These are phyloP conservation scores for Crambe crambe DNA, from an alignment of 37 sponge, comb jelly and placozoan species.

Conservation along the genomic window DNA sequence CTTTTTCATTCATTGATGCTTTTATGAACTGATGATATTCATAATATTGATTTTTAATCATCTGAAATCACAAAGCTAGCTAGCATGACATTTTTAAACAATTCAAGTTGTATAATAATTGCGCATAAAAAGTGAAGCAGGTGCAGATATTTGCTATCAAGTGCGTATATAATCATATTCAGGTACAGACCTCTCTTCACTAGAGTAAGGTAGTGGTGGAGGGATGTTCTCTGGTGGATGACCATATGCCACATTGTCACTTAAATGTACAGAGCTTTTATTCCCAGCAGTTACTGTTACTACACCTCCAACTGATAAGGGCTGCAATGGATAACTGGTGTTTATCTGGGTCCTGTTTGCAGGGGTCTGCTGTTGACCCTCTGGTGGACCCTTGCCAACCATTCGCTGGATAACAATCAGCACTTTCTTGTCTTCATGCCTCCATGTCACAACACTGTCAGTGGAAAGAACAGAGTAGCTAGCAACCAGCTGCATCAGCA, in stretches of 20 bases:
- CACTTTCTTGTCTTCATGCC: neutral
- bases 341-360: neutral
- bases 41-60: too few relatives aligned
- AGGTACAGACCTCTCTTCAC: neutral
- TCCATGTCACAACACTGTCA: conserved; percentile 14
- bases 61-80: too few relatives aligned
- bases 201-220: neutral
- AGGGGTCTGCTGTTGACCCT: neutral
- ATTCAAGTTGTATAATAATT: too few relatives aligned
- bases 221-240: neutral
- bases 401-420: neutral
- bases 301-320: neutral
- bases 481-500: too few relatives aligned
- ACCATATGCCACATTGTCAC: neutral
- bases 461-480: neutral
- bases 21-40: too few relatives aligned
- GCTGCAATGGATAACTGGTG: neutral
- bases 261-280: too few relatives aligned
- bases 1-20: too few relatives aligned
- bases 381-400: too few relatives aligned
- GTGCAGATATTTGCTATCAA: too few relatives aligned
- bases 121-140: too few relatives aligned
- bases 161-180: conserved; percentile 8
- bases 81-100: too few relatives aligned
- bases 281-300: too few relatives aligned